These are phyloP conservation scores for Dendroctonus valens DNA, from an alignment of 1,140 invertebrate genomes.

Conservation along the genomic window DNA sequence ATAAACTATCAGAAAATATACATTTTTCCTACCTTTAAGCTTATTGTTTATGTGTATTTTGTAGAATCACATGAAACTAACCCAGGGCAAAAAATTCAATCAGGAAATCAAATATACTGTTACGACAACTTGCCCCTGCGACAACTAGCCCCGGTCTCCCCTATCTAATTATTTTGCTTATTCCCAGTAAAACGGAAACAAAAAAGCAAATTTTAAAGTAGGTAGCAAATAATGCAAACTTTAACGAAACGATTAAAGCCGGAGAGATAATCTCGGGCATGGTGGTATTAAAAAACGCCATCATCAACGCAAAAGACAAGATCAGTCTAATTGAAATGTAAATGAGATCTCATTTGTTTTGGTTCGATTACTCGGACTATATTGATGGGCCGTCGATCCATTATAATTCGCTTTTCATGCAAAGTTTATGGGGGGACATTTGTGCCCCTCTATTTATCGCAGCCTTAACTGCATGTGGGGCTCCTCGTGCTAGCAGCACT, in stretches of 20 bases:
- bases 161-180: too few relatives aligned
- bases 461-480: constrained; percentile 10
- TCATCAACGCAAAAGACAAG: constrained; percentile 28
- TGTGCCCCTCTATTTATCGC: constrained; percentile 14
- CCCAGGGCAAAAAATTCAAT: too few relatives aligned
- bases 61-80: too few relatives aligned
- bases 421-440: constrained; percentile 31
- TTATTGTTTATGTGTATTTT: too few relatives aligned
- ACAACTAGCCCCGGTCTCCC: too few relatives aligned
- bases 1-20: too few relatives aligned
- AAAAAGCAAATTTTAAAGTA: too few relatives aligned
- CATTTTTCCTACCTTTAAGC: too few relatives aligned
- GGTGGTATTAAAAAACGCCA: constrained; percentile 24
- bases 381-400: constrained; percentile 30
- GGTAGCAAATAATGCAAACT: too few relatives aligned
- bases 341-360: constrained; percentile 35
- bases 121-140: too few relatives aligned
- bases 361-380: constrained; percentile 34
- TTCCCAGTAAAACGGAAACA: too few relatives aligned
- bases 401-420: constrained; percentile 34
- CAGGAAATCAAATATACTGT: too few relatives aligned
- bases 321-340: constrained; percentile 36
- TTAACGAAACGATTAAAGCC: background rate
- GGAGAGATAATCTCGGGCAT: constrained; percentile 2
- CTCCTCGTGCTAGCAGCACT: background rate